A percentile compares a stretch with the other conserved stretches of the same genome.
These are phyloP conservation scores for Candoia aspera DNA, from an alignment of 2,113 vertebrate species.

Conservation along the genomic window DNA sequence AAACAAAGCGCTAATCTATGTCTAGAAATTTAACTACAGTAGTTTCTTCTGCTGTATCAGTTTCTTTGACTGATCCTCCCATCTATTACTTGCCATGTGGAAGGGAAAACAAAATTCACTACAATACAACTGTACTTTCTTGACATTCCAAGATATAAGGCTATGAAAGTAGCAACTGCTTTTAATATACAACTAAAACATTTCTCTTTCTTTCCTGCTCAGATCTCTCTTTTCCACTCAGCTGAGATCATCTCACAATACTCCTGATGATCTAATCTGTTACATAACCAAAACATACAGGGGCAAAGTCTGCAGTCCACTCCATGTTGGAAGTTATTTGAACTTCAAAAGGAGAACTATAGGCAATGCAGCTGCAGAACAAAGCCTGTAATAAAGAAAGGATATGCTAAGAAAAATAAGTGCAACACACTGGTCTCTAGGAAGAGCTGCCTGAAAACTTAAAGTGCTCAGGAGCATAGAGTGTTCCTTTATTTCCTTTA, in stretches of 20 bases:
- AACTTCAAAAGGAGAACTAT: slow-evolving; percentile 33
- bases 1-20: not conserved
- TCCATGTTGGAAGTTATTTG: slow-evolving; percentile 28
- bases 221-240: slow-evolving; percentile 35
- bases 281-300: slow-evolving; percentile 43
- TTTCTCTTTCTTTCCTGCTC: not conserved
- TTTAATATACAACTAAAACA: slow-evolving; percentile 19
- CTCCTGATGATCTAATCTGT: slow-evolving; percentile 38
- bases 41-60: not conserved
- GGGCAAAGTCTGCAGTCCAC: slow-evolving; percentile 38
- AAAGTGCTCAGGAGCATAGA: not conserved
- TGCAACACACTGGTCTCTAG: slow-evolving; percentile 1
- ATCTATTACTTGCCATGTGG: not conserved
- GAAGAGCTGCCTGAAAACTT: slow-evolving; percentile 4
- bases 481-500: not conserved
- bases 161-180: not conserved
- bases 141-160: not conserved
- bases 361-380: slow-evolving; percentile 22
- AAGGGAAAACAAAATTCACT: not conserved
- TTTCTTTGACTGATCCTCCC: not conserved
- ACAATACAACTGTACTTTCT: not conserved
- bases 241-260: slow-evolving; percentile 32
- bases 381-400: slow-evolving; percentile 26
- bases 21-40: not conserved
- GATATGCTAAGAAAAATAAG: slow-evolving; percentile 28